Conservation (phyloP, 2,797 vertebrate species). For the Danio albolineatus region DNA sequence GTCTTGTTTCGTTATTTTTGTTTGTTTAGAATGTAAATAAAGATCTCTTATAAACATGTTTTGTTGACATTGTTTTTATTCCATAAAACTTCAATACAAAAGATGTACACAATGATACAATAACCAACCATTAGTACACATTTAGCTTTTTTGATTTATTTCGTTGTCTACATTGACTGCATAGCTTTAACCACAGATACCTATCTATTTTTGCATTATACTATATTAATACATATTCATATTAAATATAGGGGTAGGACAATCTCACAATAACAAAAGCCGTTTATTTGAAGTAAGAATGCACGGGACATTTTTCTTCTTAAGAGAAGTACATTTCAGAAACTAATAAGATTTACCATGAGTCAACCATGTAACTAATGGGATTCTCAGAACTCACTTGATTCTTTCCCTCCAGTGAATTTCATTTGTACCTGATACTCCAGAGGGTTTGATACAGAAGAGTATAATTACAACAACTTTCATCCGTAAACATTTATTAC, state of each 20-base stretch:
- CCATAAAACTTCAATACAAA: not conserved
- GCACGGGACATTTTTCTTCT: not conserved
- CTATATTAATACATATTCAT: too few relatives aligned
- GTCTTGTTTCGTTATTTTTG: too few relatives aligned
- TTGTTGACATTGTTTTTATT: constrained; percentile 15
- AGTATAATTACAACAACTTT: constrained; percentile 40
- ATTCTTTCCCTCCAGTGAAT: not conserved
- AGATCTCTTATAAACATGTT: constrained; percentile 69
- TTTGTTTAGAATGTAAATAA: constrained; percentile 81
- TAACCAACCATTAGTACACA: not conserved
- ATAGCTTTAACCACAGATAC: constrained; percentile 2
- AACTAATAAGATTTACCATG: not conserved
- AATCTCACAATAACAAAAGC: not conserved
- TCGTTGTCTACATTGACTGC: not conserved
- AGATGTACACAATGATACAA: not conserved
- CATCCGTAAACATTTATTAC: constrained; percentile 32
- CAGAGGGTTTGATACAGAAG: constrained; percentile 7
- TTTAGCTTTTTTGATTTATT: not conserved
- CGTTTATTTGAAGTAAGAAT: not conserved
- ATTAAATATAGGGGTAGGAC: not conserved
- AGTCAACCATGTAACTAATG: not conserved
- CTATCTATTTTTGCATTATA: not conserved
- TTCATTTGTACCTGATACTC: constrained; percentile 11
- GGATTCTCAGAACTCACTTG: not conserved
- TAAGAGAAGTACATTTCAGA: not conserved